These are phyloP conservation scores for Ennomos erosarius DNA, from an alignment of 2,888 invertebrate species.

Conservation along the genomic window DNA sequence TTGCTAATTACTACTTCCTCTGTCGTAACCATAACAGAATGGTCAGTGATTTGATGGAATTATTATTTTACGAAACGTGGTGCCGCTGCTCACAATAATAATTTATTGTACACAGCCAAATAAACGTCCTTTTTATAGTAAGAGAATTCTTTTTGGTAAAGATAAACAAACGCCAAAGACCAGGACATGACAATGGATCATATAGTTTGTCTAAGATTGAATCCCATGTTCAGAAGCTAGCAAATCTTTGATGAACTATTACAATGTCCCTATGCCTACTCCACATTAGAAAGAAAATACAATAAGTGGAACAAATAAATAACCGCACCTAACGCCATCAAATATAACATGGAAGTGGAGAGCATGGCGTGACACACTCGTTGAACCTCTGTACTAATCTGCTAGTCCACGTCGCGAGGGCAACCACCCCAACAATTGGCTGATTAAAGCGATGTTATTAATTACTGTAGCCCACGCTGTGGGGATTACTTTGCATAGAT, in stretches of 20 bases:
- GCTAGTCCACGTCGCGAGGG: conserved; percentile 25
- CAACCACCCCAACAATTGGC: conserved; percentile 35
- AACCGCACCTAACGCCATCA: conserved; percentile 11
- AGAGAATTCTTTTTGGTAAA: too few species aligned
- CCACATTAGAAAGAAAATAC: too few species aligned
- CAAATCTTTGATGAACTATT: conserved; percentile 1
- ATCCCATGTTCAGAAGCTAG: too few species aligned
- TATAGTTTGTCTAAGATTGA: too few species aligned
- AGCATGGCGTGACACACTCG: conserved; percentile 16
- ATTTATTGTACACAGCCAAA: background rate
- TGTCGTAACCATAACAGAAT: conserved; percentile 30
- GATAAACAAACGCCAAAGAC: background rate
- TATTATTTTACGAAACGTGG: conserved; percentile 26
- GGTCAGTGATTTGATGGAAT: conserved; percentile 34
- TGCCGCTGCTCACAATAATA: conserved; percentile 14
- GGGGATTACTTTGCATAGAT: background rate
- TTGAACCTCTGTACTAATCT: conserved; percentile 19
- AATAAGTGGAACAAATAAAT: conserved; percentile 15
- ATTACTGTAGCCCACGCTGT: conserved; percentile 12
- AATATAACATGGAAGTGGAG: conserved; percentile 3
- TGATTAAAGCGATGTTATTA: conserved; percentile 24
- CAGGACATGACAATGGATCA: background rate
- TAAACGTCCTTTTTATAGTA: too few species aligned
- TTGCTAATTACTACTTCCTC: conserved; percentile 32
- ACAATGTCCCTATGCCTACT: too few species aligned